These are phyloP conservation scores for Aproaerema taeniolella DNA, from an alignment of 2,888 invertebrate species.

Conservation along the genomic window DNA sequence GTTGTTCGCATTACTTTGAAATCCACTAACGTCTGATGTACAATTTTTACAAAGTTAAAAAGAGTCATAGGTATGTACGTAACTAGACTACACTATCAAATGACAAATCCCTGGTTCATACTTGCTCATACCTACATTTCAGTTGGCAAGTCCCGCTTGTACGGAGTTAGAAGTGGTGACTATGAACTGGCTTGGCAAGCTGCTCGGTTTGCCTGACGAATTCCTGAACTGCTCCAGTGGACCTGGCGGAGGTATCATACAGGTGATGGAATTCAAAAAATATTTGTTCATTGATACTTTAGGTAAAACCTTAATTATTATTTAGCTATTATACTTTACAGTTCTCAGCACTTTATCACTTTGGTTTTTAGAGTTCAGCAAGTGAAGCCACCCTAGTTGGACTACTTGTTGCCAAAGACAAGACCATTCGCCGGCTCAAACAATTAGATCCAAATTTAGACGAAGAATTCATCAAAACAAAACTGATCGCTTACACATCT, in stretches of 20 bases:
- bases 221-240: conserved; percentile 88
- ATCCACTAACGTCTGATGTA: too few species aligned
- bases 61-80: too few species aligned
- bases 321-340: too few species aligned
- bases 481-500: conserved; percentile 89
- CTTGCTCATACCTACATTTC: conserved; percentile 3
- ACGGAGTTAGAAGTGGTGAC: conserved; percentile 95
- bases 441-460: conserved; percentile 76
- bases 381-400: conserved; percentile 93
- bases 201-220: conserved; percentile 88
- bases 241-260: conserved; percentile 90
- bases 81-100: too few species aligned
- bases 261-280: too few species aligned
- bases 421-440: conserved; percentile 76
- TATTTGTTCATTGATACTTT: too few species aligned
- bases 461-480: conserved; percentile 80
- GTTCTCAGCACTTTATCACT: too few species aligned
- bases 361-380: conserved; percentile 84
- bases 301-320: too few species aligned
- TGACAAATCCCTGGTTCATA: too few species aligned
- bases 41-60: too few species aligned
- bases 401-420: conserved; percentile 86
- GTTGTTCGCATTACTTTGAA: too few species aligned
- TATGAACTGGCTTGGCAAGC: conserved; percentile 95
- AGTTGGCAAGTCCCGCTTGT: conserved; percentile 91